These are phyloP conservation scores for Ernsta delagoae DNA, from an alignment of 2,888 invertebrate species.

Conservation along the genomic window DNA sequence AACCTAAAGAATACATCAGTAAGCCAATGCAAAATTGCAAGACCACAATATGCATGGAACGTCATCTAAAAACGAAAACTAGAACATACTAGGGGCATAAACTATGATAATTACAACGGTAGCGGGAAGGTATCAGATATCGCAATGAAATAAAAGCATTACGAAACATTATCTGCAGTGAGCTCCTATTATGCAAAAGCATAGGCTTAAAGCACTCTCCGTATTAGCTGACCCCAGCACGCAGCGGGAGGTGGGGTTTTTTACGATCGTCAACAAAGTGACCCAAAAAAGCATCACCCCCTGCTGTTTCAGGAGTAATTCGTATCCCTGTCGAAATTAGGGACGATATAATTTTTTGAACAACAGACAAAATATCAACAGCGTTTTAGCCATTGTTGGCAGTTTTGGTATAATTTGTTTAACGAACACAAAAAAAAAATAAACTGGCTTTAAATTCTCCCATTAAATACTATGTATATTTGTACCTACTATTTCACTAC, in stretches of 20 bases:
- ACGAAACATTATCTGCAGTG: constrained; percentile 17
- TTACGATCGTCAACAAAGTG: constrained; percentile 49
- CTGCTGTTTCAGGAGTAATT: constrained; percentile 59
- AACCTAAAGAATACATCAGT: no score
- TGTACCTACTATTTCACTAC: no score
- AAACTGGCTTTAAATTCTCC: no score
- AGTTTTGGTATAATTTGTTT: neutral
- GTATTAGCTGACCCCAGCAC: constrained; percentile 27
- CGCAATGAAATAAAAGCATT: constrained; percentile 25
- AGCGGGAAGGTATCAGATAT: constrained; percentile 8
- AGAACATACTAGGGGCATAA: neutral
- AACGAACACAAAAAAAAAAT: no score
- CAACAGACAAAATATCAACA: neutral
- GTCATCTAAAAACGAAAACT: neutral
- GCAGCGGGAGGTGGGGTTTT: constrained; percentile 52
- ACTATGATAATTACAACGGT: neutral
- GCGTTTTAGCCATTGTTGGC: constrained; percentile 8
- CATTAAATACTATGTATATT: no score
- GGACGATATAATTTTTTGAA: constrained; percentile 25
- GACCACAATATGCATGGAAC: neutral
- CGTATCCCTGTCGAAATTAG: constrained; percentile 45
- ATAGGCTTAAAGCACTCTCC: constrained; percentile 22
- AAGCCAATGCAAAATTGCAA: neutral
- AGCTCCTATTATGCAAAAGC: constrained; percentile 32
- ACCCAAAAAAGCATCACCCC: constrained; percentile 53